A percentile compares a stretch with the other conserved stretches of the same genome.
phyloP scores from a whole-genome alignment of 2,113 vertebrate species.

The Hiodon alosoides region DNA sequence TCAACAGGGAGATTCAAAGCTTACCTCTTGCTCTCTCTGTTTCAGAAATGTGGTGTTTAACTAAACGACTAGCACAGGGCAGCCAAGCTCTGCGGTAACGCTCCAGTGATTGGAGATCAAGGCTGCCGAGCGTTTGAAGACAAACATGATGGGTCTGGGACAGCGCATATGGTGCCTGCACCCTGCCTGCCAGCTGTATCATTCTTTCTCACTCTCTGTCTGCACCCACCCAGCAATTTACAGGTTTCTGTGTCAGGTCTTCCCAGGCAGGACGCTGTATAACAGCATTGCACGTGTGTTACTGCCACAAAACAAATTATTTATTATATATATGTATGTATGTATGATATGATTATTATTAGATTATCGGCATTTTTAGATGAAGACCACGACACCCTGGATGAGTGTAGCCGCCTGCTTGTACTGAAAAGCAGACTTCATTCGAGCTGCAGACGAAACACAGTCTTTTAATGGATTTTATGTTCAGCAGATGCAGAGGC shows the following conservation, averaged over 20 bases:
- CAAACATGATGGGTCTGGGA: constrained; percentile 21
- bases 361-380: no score
- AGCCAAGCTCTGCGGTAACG: constrained; percentile 3
- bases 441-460: no score
- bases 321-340: background rate
- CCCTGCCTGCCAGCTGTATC: constrained; percentile 20
- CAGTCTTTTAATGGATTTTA: no score
- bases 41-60: background rate
- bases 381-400: no score
- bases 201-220: background rate
- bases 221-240: background rate
- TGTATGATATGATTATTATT: background rate
- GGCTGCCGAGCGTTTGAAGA: constrained; percentile 12
- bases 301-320: no score
- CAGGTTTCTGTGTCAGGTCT: constrained; percentile 5
- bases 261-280: background rate
- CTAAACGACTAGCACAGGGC: background rate
- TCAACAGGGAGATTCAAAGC: background rate
- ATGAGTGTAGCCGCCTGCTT: no score
- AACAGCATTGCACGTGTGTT: background rate
- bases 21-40: background rate
- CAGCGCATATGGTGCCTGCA: constrained; percentile 23
- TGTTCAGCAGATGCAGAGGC: no score
- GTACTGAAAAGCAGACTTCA: no score
- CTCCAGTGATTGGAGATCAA: constrained; percentile 14